Evolutionary conservation across 1,140 invertebrate species (phyloP).

Genomic region (Bombus pyrosoma): DNA sequence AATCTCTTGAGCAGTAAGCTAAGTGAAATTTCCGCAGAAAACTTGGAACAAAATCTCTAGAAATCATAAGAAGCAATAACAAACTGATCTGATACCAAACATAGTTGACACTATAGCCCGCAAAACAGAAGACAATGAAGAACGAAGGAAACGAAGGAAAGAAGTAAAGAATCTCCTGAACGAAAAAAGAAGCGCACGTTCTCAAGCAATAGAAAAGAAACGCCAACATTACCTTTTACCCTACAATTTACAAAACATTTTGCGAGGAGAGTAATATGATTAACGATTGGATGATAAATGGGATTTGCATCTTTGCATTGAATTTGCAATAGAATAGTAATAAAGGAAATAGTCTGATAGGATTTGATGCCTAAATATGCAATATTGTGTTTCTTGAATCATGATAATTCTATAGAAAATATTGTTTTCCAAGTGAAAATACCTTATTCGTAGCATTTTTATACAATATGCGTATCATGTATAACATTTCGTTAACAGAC

Average conservation of each 20-base stretch:
- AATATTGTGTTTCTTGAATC: background rate
- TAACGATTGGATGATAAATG: slow-evolving; percentile 42
- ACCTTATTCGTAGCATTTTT: background rate
- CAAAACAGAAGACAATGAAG: background rate
- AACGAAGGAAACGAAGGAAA: background rate
- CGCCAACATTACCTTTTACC: slow-evolving; percentile 40
- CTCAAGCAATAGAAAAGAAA: slow-evolving; percentile 44
- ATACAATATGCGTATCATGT: background rate
- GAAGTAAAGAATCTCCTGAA: background rate
- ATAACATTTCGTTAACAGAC: slow-evolving; percentile 17
- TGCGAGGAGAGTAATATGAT: slow-evolving; percentile 47
- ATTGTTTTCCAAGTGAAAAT: slow-evolving; percentile 2
- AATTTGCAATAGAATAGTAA: slow-evolving; percentile 41
- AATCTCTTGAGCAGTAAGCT: background rate
- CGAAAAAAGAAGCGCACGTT: slow-evolving; percentile 26
- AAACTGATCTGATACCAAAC: background rate
- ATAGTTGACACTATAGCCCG: background rate
- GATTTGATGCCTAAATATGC: slow-evolving; percentile 29
- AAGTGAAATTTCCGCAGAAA: slow-evolving; percentile 10
- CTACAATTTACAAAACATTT: slow-evolving; percentile 46
- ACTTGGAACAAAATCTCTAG: background rate
- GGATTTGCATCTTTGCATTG: slow-evolving; percentile 31
- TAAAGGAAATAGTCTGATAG: slow-evolving; percentile 48
- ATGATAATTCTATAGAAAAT: background rate
- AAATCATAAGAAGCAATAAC: slow-evolving; percentile 23